phyloP scores from a whole-genome alignment of 2,113 vertebrate species.

The Meriones unguiculatus region DNA sequence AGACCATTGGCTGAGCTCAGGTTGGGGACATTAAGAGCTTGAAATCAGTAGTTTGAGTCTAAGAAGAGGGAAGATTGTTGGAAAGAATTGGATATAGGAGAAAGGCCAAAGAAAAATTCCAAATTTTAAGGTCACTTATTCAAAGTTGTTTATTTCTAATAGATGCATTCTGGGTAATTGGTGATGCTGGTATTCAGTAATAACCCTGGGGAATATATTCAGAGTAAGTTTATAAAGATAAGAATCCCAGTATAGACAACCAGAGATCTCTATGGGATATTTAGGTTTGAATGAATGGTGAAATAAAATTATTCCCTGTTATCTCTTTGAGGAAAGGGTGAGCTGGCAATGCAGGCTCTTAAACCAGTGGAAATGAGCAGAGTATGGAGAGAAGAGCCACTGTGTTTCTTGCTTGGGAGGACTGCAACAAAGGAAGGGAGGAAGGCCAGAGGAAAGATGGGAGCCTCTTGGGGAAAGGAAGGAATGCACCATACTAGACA shows the following conservation, averaged over 20 bases:
- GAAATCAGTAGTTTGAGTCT: too few relatives aligned
- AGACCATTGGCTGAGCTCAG: too few relatives aligned
- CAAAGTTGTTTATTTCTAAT: neutral
- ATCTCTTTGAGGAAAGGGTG: neutral
- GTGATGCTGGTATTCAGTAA: neutral
- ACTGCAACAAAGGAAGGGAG: neutral
- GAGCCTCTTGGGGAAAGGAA: neutral
- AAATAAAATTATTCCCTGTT: neutral
- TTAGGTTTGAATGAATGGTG: neutral
- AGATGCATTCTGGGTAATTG: neutral
- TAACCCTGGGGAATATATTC: neutral
- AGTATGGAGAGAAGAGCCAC: neutral
- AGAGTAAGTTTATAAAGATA: neutral
- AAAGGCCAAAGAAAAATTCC: neutral
- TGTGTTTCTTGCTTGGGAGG: neutral
- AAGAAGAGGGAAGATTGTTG: neutral
- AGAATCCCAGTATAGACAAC: neutral
- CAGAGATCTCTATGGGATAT: neutral
- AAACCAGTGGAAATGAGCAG: neutral
- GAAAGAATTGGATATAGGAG: neutral
- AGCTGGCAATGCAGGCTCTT: neutral
- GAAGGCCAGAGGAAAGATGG: neutral
- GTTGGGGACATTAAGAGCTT: too few relatives aligned
- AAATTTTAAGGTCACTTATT: neutral
- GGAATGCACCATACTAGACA: fast-evolving